These are phyloP conservation scores for Nothoprocta perdicaria DNA, from an alignment of 2,113 vertebrate genomes.

Conservation along the genomic window DNA sequence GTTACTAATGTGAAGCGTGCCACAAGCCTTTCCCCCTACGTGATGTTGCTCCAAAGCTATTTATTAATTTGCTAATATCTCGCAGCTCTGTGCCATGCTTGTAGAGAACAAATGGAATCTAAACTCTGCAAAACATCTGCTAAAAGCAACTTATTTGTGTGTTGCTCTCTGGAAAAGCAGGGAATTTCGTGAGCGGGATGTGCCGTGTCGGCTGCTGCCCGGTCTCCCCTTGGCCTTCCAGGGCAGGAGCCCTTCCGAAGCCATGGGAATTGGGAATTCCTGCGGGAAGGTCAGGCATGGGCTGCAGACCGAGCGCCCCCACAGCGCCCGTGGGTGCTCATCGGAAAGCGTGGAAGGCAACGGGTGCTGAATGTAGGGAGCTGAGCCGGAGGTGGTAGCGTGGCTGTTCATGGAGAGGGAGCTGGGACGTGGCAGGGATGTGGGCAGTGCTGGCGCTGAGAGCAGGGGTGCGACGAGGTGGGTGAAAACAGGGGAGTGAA, in stretches of 20 bases:
- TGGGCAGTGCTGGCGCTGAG: not conserved
- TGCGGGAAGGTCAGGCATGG: not conserved
- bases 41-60: not conserved
- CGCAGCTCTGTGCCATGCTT: not conserved
- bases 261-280: not conserved
- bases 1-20: not conserved
- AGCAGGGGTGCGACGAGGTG: not conserved
- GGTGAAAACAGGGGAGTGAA: not conserved
- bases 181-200: not conserved
- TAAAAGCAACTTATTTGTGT: not conserved
- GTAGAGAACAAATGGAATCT: fast-evolving
- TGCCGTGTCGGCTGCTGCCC: not conserved
- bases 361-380: not conserved
- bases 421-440: not conserved
- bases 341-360: not conserved
- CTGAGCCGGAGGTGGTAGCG: fast-evolving
- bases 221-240: not conserved
- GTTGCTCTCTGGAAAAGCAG: not conserved
- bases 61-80: not conserved
- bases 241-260: not conserved
- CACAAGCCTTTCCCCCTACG: not conserved
- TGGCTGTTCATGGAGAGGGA: too few species aligned
- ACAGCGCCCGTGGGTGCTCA: not conserved
- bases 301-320: not conserved
- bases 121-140: not conserved